Conservation (phyloP, 2,797 vertebrate species). For the Chelonia mydas region DNA sequence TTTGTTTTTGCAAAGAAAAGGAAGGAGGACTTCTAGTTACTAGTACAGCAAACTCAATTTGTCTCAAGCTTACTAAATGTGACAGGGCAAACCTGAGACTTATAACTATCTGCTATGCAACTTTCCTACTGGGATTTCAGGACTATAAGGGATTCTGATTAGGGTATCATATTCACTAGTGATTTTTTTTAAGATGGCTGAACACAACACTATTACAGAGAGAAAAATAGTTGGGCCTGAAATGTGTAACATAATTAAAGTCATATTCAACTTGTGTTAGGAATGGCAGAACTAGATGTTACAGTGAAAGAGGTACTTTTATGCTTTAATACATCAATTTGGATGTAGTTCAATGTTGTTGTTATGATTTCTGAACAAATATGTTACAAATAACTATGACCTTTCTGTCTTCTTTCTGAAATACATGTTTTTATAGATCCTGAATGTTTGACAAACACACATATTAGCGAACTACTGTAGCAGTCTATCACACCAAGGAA, state of each 20-base stretch:
- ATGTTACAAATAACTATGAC: background rate
- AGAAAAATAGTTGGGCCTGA: background rate
- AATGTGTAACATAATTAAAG: background rate
- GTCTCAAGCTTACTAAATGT: constrained; percentile 26
- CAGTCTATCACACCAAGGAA: background rate
- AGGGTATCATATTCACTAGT: constrained; percentile 25
- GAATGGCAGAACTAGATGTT: background rate
- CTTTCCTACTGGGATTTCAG: background rate
- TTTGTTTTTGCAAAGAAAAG: background rate
- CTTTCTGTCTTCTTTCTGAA: background rate
- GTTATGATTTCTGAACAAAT: background rate
- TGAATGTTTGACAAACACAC: background rate
- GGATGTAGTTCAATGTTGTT: background rate
- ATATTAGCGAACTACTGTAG: fast-evolving
- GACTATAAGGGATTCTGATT: constrained; percentile 44
- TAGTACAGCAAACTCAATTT: constrained; percentile 47
- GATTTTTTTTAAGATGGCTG: background rate
- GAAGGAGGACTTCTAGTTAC: background rate
- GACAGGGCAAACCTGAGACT: constrained; percentile 25
- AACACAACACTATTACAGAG: background rate
- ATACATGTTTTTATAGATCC: background rate
- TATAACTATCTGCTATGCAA: constrained; percentile 32
- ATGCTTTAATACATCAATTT: background rate
- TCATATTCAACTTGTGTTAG: background rate
- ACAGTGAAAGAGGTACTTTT: background rate